Percentiles rank a stretch among this genome's conserved stretches.
These are phyloP conservation scores for Bruchidius siliquastri DNA, from an alignment of 2,888 invertebrate genomes.

Conservation along the genomic window DNA sequence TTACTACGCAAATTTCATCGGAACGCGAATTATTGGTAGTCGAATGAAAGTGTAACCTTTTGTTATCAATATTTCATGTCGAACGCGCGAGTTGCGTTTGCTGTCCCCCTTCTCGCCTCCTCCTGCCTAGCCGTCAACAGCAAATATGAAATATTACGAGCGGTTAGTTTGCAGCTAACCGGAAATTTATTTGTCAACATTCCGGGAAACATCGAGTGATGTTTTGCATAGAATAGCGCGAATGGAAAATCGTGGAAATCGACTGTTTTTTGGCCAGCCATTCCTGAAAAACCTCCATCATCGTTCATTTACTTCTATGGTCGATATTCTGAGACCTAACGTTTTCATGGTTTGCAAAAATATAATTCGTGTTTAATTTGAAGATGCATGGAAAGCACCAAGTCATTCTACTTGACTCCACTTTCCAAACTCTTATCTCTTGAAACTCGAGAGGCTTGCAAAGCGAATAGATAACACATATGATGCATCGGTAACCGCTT, in stretches of 20 bases:
- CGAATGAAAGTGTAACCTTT: neutral
- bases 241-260: neutral
- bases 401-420: too few species aligned
- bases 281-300: too few species aligned
- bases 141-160: neutral
- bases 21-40: slow-evolving; percentile 18
- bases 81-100: neutral
- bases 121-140: neutral
- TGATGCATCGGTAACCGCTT: too few species aligned
- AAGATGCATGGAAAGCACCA: too few species aligned
- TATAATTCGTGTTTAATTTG: too few species aligned
- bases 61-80: neutral
- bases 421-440: too few species aligned
- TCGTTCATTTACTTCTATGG: too few species aligned
- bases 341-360: too few species aligned
- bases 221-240: neutral
- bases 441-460: too few species aligned
- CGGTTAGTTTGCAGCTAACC: slow-evolving; percentile 2
- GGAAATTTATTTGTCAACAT: slow-evolving; percentile 1
- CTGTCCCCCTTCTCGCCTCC: neutral
- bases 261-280: neutral
- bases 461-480: too few species aligned
- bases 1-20: slow-evolving; percentile 24
- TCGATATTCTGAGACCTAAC: too few species aligned
- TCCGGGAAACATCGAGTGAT: neutral